Evolutionary conservation across 2,888 invertebrate species (phyloP), one percentile per base, ranked within the genome.

Genomic region (Shargacucullia verbasci): DNA sequence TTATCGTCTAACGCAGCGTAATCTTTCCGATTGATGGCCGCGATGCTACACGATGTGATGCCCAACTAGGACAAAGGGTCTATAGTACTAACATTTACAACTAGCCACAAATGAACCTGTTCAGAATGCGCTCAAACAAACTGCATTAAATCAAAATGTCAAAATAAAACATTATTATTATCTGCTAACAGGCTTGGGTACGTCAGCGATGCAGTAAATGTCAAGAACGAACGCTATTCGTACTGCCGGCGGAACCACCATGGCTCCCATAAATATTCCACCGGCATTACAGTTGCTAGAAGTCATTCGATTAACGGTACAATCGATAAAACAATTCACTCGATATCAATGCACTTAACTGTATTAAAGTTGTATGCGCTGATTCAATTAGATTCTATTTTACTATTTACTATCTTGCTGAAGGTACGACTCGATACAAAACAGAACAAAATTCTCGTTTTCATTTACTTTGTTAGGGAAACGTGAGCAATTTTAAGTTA

Each of bases 111-210:
- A 73, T 59, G 43, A 62, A 62, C 59, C 66, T 57, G 60, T 52
- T 59, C 49, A 37, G 38, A 68, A 56, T 48, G 46, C 46, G 20
- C 57, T 15, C 63, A 57, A 67, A 65, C 54, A 63, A 65, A 65
- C 65, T 39, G 38, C 56, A 65, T 58, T 69, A 47, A 69, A 75
- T 60, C 56, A 57, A 72, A 75, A 75, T 71, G 74, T 74, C 73
- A 69, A 69, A 65, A 71, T 65, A 67, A 61, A 70, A 75, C 76
- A 73, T 45, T 75, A 66, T 69, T 72, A 72, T 75, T 72, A 75
- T 45, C 64, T 35, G 44, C 55, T 59, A 62, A 62, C 61, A 60
- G 57, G 57, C 38, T 67, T 48, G 54, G 62, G 64, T 64, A 75
- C 64, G 54, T 67, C 55, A 59, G 55, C 65, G 58, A 59, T 59